Conservation (phyloP, 2,888 invertebrate species). For the Philonicus albiceps region DNA sequence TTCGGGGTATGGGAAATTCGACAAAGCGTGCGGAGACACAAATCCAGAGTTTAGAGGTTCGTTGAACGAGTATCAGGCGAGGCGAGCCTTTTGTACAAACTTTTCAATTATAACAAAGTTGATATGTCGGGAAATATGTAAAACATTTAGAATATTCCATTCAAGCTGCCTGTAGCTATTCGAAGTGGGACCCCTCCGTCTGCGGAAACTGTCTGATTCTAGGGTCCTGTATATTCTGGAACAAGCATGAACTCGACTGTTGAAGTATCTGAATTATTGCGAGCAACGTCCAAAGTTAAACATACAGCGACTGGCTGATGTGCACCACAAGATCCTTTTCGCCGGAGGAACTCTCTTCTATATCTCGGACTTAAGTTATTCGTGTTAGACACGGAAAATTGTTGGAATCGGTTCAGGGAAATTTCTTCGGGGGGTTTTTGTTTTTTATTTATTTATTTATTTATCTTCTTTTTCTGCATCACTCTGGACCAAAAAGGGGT, state of each 20-base stretch:
- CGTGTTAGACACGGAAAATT: neutral
- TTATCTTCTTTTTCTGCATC: neutral
- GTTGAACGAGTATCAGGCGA: neutral
- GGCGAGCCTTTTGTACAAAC: slow-evolving; percentile 1
- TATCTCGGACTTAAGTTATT: neutral
- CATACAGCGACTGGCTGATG: neutral
- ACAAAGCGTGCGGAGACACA: neutral
- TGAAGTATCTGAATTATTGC: slow-evolving; percentile 4
- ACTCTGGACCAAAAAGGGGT: neutral
- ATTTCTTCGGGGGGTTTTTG: no score
- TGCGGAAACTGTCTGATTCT: slow-evolving; percentile 15
- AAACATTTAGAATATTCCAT: slow-evolving; percentile 38
- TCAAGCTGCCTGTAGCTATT: neutral
- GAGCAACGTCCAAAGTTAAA: slow-evolving; percentile 26
- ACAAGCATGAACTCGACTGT: neutral
- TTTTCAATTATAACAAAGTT: slow-evolving; percentile 35
- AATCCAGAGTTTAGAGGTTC: neutral
- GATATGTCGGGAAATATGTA: slow-evolving; percentile 37
- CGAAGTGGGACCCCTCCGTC: slow-evolving; percentile 5
- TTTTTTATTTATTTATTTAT: no score
- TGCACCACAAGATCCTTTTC: neutral
- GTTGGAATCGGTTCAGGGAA: neutral
- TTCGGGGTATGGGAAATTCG: neutral
- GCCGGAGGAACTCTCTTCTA: neutral
- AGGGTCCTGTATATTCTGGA: neutral